phyloP scores from a whole-genome alignment of 2,797 vertebrate species.

The Typhlichthys eigenmanni region DNA sequence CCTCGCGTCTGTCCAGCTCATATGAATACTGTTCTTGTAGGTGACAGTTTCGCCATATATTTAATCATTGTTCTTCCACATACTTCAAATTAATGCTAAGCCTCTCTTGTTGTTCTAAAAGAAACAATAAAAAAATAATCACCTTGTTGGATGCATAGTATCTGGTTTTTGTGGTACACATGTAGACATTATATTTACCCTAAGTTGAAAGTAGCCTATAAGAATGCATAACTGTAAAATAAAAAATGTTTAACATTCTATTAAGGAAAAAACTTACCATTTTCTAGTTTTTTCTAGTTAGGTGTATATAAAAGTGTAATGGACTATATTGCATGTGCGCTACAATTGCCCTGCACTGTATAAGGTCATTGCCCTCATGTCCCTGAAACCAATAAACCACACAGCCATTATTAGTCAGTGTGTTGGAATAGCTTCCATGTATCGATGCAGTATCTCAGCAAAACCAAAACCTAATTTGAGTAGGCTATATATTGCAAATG shows the following conservation, averaged over 20 bases:
- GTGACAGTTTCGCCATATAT: conserved; percentile 2
- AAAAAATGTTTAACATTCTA: too few relatives aligned
- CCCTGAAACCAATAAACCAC: too few relatives aligned
- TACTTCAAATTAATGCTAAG: conserved; percentile 5
- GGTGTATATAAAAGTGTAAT: background rate
- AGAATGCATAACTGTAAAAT: too few relatives aligned
- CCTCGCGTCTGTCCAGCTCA: background rate
- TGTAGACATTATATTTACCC: too few relatives aligned
- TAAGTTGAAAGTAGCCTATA: too few relatives aligned
- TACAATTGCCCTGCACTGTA: background rate
- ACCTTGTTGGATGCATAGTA: background rate
- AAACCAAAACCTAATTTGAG: too few relatives aligned
- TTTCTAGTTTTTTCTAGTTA: too few relatives aligned
- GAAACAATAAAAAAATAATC: conserved; percentile 18
- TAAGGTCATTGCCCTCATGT: background rate
- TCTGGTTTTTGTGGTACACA: conserved; percentile 8
- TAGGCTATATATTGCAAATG: too few relatives aligned
- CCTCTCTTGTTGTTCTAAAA: conserved; percentile 17
- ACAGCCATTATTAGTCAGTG: too few relatives aligned
- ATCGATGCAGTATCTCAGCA: background rate
- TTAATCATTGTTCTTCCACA: conserved; percentile 8
- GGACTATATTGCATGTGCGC: background rate
- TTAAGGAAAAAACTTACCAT: too few relatives aligned
- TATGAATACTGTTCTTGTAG: background rate
- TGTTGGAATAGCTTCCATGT: background rate